A percentile compares a stretch with the other conserved stretches of the same genome.
Evolutionary conservation across 1,140 invertebrate genomes (phyloP).

Genomic region (Bursaphelenchus mucronatus): DNA sequence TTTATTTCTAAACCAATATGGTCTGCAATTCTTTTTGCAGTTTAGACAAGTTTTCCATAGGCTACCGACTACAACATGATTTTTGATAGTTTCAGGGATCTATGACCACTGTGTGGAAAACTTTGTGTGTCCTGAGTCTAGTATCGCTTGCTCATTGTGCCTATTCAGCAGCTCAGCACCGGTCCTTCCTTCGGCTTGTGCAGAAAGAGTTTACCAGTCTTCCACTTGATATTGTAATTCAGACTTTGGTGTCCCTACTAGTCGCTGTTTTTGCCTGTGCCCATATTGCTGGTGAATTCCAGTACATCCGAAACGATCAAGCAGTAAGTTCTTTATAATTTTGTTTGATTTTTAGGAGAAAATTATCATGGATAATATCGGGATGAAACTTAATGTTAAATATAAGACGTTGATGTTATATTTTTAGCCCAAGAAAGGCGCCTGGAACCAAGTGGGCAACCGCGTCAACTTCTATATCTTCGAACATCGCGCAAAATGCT

Average conservation of each 20-base stretch:
- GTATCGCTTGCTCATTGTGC: conserved; percentile 49
- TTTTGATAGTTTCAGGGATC: background rate
- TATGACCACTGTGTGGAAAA: conserved; percentile 40
- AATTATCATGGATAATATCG: background rate
- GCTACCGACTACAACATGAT: no score
- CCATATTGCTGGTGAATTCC: conserved; percentile 48
- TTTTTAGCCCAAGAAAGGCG: conserved; percentile 35
- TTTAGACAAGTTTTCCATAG: background rate
- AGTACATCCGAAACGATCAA: conserved; percentile 44
- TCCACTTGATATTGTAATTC: conserved; percentile 38
- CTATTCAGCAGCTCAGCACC: conserved; percentile 53
- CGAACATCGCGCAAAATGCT: conserved; percentile 48
- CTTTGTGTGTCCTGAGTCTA: conserved; percentile 32
- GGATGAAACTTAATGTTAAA: background rate
- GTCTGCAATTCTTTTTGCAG: conserved; percentile 4
- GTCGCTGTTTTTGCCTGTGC: conserved; percentile 33
- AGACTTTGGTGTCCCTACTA: conserved; percentile 44
- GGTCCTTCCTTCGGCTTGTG: conserved; percentile 46
- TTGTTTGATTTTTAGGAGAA: conserved; percentile 9
- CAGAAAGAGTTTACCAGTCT: conserved; percentile 39
- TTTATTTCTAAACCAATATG: conserved; percentile 5
- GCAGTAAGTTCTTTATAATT: conserved; percentile 30
- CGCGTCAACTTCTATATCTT: conserved; percentile 51
- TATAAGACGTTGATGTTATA: background rate
- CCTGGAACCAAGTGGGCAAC: conserved; percentile 45